Conservation (phyloP, 2,888 invertebrate species). For the Platycheirus albimanus region DNA sequence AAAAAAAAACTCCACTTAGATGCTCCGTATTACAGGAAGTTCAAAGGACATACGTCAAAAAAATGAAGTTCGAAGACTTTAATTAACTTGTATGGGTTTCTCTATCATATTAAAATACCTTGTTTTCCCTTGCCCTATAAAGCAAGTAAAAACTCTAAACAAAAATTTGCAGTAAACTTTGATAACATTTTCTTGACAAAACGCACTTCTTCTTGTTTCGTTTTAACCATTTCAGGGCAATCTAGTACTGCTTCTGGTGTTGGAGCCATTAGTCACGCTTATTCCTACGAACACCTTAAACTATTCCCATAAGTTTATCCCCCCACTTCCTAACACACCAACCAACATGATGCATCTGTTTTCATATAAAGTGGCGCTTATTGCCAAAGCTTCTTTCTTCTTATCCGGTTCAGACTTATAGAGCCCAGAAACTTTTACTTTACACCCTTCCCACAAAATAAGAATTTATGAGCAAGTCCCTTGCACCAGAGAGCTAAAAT, state of each 20-base stretch:
- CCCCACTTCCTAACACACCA: conserved; percentile 6
- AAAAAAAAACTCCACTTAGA: too few species aligned
- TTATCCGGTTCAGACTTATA: conserved; percentile 40
- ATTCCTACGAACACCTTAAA: conserved; percentile 50
- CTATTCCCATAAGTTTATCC: conserved; percentile 49
- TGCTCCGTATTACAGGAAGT: too few species aligned
- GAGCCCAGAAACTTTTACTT: conserved; percentile 40
- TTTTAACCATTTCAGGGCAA: conserved; percentile 26
- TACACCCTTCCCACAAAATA: conserved; percentile 11
- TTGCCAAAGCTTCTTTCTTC: conserved; percentile 50
- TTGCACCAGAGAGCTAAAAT: conserved; percentile 8
- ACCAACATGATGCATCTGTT: conserved; percentile 66
- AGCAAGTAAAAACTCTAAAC: too few species aligned
- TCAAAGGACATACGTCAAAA: too few species aligned
- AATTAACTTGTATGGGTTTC: too few species aligned
- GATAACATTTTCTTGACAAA: not conserved
- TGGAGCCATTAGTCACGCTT: conserved; percentile 62
- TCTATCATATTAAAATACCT: too few species aligned
- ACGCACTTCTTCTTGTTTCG: not conserved
- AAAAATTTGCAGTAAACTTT: too few species aligned
- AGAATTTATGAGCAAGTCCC: conserved; percentile 42
- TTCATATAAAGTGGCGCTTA: conserved; percentile 63
- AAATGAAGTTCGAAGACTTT: too few species aligned
- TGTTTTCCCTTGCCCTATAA: too few species aligned
- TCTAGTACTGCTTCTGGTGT: not conserved